Evolutionary conservation across 2,888 invertebrate species (phyloP).

Genomic region (Lepas anatifera): DNA sequence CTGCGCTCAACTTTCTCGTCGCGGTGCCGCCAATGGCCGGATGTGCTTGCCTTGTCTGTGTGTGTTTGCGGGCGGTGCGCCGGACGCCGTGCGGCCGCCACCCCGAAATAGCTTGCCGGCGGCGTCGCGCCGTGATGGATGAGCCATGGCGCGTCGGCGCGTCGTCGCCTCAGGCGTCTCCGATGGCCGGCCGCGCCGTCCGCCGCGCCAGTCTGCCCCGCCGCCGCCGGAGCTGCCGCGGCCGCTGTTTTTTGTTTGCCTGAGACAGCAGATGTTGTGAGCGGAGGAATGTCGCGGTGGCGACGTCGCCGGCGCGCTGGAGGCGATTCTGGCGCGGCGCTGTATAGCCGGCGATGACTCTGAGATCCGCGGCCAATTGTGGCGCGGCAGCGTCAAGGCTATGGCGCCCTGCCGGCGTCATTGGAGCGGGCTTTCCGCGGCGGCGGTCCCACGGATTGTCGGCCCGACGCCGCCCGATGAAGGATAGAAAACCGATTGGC

Average conservation of each 20-base stretch:
- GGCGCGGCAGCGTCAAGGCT: not conserved
- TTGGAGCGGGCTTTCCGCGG: not conserved
- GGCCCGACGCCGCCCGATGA: not conserved
- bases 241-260: not conserved
- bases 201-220: not conserved
- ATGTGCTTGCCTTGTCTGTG: not conserved
- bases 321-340: no score
- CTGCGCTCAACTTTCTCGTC: not conserved
- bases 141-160: not conserved
- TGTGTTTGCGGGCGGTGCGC: not conserved
- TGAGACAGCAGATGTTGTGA: slow-evolving; percentile 7
- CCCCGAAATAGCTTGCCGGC: not conserved
- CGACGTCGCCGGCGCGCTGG: no score
- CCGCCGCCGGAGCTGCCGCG: no score
- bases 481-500: no score
- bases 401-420: not conserved
- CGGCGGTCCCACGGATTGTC: not conserved
- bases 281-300: not conserved
- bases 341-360: not conserved
- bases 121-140: slow-evolving; percentile 3
- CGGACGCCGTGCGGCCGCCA: not conserved
- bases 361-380: not conserved
- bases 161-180: not conserved
- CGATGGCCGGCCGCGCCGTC: not conserved
- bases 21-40: not conserved